These are phyloP conservation scores for Hirtodrosophila cameraria DNA, from an alignment of 2,888 invertebrate species.

Conservation along the genomic window DNA sequence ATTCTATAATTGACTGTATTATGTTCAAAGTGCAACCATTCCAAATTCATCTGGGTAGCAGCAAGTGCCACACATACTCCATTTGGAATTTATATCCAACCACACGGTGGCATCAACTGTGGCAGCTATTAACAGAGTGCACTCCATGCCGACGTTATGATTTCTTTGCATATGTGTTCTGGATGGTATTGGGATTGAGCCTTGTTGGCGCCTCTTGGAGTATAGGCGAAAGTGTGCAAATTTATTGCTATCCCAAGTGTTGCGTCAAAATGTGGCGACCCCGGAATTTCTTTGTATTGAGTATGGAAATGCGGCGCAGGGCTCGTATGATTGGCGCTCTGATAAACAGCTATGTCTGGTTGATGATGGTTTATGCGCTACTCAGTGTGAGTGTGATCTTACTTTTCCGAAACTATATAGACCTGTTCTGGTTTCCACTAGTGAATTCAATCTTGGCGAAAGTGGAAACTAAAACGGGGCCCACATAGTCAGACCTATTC, in stretches of 20 bases:
- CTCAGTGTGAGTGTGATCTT: constrained; percentile 26
- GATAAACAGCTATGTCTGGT: constrained; percentile 28
- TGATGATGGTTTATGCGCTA: constrained; percentile 35
- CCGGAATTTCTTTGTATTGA: constrained; percentile 21
- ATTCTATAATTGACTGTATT: not conserved
- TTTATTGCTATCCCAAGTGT: not conserved
- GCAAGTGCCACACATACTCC: constrained; percentile 5
- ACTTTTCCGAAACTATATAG: too few species aligned
- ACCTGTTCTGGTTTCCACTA: too few species aligned
- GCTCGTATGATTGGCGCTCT: constrained; percentile 27
- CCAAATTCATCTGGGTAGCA: not conserved
- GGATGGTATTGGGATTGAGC: constrained; percentile 28
- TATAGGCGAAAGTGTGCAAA: constrained; percentile 5
- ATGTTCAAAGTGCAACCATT: constrained; percentile 29
- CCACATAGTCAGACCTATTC: too few species aligned
- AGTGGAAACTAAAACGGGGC: too few species aligned
- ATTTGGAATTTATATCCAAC: constrained; percentile 27
- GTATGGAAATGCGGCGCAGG: not conserved
- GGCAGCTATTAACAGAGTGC: not conserved
- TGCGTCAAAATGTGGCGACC: constrained; percentile 25
- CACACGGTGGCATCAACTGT: not conserved
- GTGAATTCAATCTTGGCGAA: too few species aligned
- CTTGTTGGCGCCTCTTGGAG: constrained; percentile 16
- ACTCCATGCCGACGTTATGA: constrained; percentile 14
- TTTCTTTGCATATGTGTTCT: constrained; percentile 40